These are phyloP conservation scores for Callipepla squamata DNA, from an alignment of 2,113 vertebrate species.

Conservation along the genomic window DNA sequence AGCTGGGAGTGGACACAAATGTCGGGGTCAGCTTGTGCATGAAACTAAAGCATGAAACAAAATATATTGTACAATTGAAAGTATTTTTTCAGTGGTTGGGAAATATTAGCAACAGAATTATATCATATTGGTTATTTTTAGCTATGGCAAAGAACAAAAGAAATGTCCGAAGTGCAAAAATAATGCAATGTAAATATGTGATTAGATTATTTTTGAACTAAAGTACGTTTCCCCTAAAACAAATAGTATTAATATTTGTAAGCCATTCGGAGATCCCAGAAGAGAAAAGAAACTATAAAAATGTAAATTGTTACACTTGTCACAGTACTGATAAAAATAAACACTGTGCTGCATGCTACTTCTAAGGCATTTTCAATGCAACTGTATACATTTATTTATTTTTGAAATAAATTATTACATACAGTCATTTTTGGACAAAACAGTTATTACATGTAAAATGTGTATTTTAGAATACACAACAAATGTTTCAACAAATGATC, in stretches of 20 bases:
- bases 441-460: not conserved
- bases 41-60: not conserved
- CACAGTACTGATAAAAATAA: not conserved
- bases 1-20: not conserved
- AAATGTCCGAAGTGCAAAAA: conserved; percentile 13
- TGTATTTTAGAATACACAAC: not conserved
- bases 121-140: not conserved
- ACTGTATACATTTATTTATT: not conserved
- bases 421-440: not conserved
- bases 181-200: not conserved
- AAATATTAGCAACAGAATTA: not conserved
- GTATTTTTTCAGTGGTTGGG: not conserved
- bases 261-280: not conserved
- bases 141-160: not conserved
- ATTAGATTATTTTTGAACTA: not conserved
- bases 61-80: not conserved
- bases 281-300: not conserved
- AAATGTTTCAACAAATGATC: not conserved
- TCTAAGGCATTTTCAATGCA: not conserved
- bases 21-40: not conserved
- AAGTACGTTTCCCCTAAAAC: not conserved
- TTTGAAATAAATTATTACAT: not conserved
- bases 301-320: not conserved
- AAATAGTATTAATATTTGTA: not conserved
- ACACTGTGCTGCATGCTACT: not conserved